A percentile compares a stretch with the other conserved stretches of the same genome.
Conservation (phyloP, 2,113 vertebrate genomes). For the Solea senegalensis region DNA sequence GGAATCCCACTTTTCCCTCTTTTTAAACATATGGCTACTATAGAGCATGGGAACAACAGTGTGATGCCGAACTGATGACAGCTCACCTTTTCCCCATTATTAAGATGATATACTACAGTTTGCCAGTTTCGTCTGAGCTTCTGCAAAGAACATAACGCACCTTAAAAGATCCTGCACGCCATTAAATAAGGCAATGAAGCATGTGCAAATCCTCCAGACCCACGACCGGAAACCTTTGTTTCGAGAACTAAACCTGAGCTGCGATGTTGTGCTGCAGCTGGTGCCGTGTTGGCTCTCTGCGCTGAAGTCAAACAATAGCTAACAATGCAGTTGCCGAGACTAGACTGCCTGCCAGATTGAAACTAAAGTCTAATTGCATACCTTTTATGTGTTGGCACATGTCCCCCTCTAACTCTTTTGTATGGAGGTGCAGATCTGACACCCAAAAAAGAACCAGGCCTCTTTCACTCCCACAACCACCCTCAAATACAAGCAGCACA, state of each 20-base stretch:
- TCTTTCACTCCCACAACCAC: conserved; percentile 21
- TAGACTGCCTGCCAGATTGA: not conserved
- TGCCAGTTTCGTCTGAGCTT: conserved; percentile 5
- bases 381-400: conserved; percentile 43
- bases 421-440: conserved; percentile 19
- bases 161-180: conserved; percentile 15
- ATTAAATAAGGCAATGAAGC: not conserved
- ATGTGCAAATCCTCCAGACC: not conserved
- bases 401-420: conserved; percentile 18
- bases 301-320: not conserved
- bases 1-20: too few species aligned
- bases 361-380: not conserved
- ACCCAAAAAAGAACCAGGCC: conserved; percentile 13
- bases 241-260: conserved; percentile 13
- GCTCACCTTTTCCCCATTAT: not conserved
- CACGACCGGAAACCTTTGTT: not conserved
- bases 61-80: too few species aligned
- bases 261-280: conserved; percentile 23
- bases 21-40: too few species aligned
- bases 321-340: too few species aligned
- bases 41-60: too few species aligned
- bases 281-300: not conserved
- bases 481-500: conserved; percentile 19
- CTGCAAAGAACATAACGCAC: conserved; percentile 12
- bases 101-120: not conserved